Evolutionary conservation across 2,888 invertebrate species (phyloP).

Genomic region (Ceraclea dissimilis): DNA sequence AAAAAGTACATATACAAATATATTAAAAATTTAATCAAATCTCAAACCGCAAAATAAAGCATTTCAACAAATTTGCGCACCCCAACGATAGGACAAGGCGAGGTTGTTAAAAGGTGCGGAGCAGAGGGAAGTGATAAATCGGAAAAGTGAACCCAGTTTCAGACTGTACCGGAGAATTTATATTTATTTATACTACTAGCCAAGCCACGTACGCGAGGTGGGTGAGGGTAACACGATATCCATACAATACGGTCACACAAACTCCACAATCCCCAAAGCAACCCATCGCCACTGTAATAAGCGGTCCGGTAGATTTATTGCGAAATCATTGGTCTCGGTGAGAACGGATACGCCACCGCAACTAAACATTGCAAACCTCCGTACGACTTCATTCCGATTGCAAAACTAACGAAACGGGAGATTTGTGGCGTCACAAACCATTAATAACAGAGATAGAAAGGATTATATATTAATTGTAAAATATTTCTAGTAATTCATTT

Average conservation of each 20-base stretch:
- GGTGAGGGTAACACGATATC: not conserved
- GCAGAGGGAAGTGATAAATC: not conserved
- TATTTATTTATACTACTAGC: too few species aligned
- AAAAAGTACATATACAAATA: too few species aligned
- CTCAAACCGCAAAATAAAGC: not conserved
- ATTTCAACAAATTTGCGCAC: not conserved
- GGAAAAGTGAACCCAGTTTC: not conserved
- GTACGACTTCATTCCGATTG: too few species aligned
- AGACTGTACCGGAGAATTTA: not conserved
- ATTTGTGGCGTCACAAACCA: too few species aligned
- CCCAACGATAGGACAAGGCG: too few species aligned
- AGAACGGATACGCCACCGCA: not conserved
- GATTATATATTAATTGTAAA: too few species aligned
- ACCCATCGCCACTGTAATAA: not conserved
- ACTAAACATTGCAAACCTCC: too few species aligned
- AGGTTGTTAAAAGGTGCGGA: too few species aligned
- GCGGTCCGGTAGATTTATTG: constrained; percentile 6
- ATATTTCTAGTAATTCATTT: too few species aligned
- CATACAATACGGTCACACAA: not conserved
- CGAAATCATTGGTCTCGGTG: constrained; percentile 2
- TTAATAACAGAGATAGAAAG: too few species aligned
- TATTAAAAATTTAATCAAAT: not conserved
- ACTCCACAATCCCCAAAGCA: not conserved
- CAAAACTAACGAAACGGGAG: too few species aligned
- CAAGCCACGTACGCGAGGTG: not conserved